Base-by-base conservation (phyloP, 2,888 invertebrate species). In the Panopea generosa region DNA sequence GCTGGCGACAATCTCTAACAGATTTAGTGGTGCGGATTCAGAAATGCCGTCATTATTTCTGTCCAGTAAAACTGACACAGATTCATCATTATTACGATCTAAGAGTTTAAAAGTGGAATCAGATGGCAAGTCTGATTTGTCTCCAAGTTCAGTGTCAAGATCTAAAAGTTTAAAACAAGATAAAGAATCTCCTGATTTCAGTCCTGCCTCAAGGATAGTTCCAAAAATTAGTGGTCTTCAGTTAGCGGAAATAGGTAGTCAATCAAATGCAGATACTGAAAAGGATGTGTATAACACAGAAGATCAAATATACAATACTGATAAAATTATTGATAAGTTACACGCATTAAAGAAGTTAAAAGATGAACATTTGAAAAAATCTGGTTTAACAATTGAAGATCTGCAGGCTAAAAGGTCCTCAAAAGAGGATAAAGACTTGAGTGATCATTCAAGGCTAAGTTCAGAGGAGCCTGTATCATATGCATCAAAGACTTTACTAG, bases 1-100 rank as follows among this genome's bases (percentile, higher is more conserved):
- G 91, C 93, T 96, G 76, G 95, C 95, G 45, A 94, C 77, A 49
- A 74, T 86, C 45, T 76, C 83, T 16, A 76, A 69, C 14, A 75
- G 66, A 45, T 80, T 85, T 68, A 78, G 57, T 22, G 60, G 47
- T n/a, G 70, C 71, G 20, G 68, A 76, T 22, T 33, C 45, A 22
- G 76, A 79, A 43, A 53, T 77, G 16, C 85, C 85, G 0, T 85
- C 84, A 22, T 63, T 85, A 24, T 85, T 85, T 56, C 53, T 78
- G 7, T 73, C 83, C 1, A 71, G 79, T 53, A 69, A 53, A 49
- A 47, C 74, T 27, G 40, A 55, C 16, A 62, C 62, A 33, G 71
- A 77, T 18, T 66, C 61, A 9, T 38, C 66, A 38, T 40, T 84
- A 40, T 60, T 66, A 45, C 70, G 85, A 50, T 85, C 85, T 24